Percentiles rank a stretch among this genome's conserved stretches.
These are phyloP conservation scores for Pyrocephalus nanus DNA, from an alignment of 2,797 vertebrate genomes.

Conservation along the genomic window DNA sequence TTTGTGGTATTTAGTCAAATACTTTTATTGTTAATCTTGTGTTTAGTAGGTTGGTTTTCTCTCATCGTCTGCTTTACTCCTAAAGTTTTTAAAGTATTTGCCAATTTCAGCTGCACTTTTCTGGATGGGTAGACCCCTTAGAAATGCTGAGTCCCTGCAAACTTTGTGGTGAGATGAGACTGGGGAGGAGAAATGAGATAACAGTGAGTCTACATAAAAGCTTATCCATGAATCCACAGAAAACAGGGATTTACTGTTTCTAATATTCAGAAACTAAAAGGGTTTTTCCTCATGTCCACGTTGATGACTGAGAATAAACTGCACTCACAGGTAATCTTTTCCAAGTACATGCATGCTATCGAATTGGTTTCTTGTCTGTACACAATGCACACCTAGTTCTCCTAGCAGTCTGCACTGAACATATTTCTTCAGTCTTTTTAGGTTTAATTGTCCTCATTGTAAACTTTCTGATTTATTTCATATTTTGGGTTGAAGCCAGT, in stretches of 20 bases:
- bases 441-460: neutral
- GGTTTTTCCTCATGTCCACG: rapidly evolving
- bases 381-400: neutral
- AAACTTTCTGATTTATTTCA: conserved; percentile 21
- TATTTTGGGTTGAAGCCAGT: neutral
- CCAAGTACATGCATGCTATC: neutral
- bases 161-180: neutral
- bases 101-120: neutral
- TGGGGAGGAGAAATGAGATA: neutral
- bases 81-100: neutral
- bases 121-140: neutral
- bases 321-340: neutral
- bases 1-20: neutral
- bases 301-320: neutral
- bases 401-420: neutral
- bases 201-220: neutral
- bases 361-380: neutral
- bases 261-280: neutral
- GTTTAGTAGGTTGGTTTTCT: neutral
- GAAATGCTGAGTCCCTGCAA: neutral
- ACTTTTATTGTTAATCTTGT: neutral
- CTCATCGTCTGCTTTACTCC: neutral
- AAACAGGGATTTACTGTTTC: neutral
- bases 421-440: neutral
- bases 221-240: neutral